Conservation (phyloP, 2,888 invertebrate species). For the Tuberolachnus salignus region DNA sequence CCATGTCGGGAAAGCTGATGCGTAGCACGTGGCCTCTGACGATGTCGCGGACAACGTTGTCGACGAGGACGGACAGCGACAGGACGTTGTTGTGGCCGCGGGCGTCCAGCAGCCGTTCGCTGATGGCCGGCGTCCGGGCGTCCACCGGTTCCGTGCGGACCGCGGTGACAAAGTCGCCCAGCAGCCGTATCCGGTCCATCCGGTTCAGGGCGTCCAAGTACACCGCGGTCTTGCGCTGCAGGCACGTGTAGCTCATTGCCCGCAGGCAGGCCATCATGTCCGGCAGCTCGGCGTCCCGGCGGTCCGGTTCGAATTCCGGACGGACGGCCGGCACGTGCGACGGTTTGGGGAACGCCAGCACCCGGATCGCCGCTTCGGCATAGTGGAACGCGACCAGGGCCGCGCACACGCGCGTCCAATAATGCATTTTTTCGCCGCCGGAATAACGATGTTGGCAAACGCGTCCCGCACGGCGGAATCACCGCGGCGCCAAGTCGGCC, state of each 20-base stretch:
- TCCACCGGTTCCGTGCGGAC: constrained; percentile 49
- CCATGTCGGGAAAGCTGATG: constrained; percentile 58
- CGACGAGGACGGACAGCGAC: constrained; percentile 62
- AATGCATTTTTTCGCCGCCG: background rate
- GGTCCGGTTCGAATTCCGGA: background rate
- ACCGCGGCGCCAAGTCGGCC: background rate
- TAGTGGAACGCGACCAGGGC: constrained; percentile 2
- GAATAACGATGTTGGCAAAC: background rate
- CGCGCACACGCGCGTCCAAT: constrained; percentile 2
- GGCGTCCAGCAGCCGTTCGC: constrained; percentile 33
- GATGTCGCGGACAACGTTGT: constrained; percentile 67
- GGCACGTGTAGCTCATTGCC: constrained; percentile 67
- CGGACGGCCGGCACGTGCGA: background rate
- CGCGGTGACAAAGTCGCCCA: constrained; percentile 66
- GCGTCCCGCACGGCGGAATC: background rate
- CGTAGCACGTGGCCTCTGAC: constrained; percentile 67
- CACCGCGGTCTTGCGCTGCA: constrained; percentile 67
- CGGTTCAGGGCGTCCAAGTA: constrained; percentile 67
- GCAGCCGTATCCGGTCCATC: constrained; percentile 66
- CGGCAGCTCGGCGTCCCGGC: constrained; percentile 63
- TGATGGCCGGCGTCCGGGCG: constrained; percentile 3
- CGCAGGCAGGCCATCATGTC: constrained; percentile 66
- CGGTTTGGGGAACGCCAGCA: constrained; percentile 30
- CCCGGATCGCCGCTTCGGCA: constrained; percentile 17
- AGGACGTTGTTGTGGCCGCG: constrained; percentile 31